Base-by-base conservation (phyloP, 2,888 invertebrate species). In the Plagiodera versicolora region DNA sequence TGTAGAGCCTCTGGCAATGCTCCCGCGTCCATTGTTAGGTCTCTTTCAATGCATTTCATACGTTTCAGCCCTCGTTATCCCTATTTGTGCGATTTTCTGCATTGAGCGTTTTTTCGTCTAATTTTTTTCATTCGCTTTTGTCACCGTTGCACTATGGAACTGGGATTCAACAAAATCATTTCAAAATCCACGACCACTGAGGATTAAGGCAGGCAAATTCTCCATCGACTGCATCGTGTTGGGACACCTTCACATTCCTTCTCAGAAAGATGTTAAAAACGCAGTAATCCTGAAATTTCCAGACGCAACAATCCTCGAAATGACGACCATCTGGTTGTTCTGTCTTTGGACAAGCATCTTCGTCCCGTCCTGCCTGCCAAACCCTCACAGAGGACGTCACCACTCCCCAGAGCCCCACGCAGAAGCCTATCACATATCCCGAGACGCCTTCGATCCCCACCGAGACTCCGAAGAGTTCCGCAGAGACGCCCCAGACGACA, bases 391-490 rank as follows among this genome's bases (percentile, higher is more conserved):
- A 69, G 75, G 77, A 57, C 77, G 79, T 30, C 79, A 79, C 65
- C 79, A 79, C 66, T 46, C 75, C 17, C 72, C 75, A 55, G 76
- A 77, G 61, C 77, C 78, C 24, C 78, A 78, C 68, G 79, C 76
- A 59, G 80, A 77, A 69, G 75, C 76, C 47, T 79, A 75, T 68
- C 79, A 77, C 68, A 79, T 77, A 74, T 75, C 77, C 50, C 69
- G 78, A 55, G 80, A 80, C 69, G 77, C 79, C 24, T 81, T 80
- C 74, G 81, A 81, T 71, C 78, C 79, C 48, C 79, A 80, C 69
- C 71, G 79, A 49, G 78, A 80, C 71, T 76, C 81, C 62, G 72
- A 72, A 54, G 72, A 71, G 53, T 70, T 71, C 60, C 62, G 71
- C 53, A 62, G 70, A 57, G 79, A 81, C 72, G 79, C 77, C 45